Conservation (phyloP, 2,797 vertebrate species). For the Sparus aurata region DNA sequence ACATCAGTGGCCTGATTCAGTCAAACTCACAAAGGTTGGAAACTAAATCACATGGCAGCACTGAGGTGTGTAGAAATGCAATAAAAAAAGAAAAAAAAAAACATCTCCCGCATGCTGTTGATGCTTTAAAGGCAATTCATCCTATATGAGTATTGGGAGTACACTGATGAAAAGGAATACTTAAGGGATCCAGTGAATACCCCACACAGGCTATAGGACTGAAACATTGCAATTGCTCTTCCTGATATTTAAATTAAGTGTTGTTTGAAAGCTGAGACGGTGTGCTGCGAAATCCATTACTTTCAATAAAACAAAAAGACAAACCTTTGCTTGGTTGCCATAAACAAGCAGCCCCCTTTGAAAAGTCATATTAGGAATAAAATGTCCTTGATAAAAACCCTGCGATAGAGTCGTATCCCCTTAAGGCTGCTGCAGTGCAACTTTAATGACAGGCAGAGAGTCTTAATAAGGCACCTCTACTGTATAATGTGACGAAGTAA, state of each 20-base stretch:
- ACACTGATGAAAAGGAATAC: conserved; percentile 1
- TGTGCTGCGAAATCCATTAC: conserved; percentile 36
- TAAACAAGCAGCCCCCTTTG: conserved; percentile 52
- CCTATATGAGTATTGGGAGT: neutral
- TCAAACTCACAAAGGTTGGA: conserved; percentile 7
- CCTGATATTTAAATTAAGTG: conserved; percentile 31
- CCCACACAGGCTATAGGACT: neutral
- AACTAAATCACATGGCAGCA: conserved; percentile 8
- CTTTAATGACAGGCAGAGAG: conserved; percentile 69
- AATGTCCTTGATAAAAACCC: conserved; percentile 67
- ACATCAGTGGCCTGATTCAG: conserved; percentile 22
- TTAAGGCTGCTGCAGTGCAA: conserved; percentile 45
- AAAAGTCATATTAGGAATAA: conserved; percentile 61
- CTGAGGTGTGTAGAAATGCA: neutral
- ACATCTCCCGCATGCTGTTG: neutral
- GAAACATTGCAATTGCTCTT: neutral
- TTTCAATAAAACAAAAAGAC: conserved; percentile 41
- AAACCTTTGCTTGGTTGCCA: conserved; percentile 17
- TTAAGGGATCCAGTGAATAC: neutral
- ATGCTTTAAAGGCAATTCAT: conserved; percentile 9
- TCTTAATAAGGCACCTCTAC: conserved; percentile 78
- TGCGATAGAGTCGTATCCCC: conserved; percentile 54
- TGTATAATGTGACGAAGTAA: conserved; percentile 83
- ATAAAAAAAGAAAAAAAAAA: neutral
- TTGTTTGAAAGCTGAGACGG: conserved; percentile 18